phyloP scores from a whole-genome alignment of 1,140 invertebrate species.

The Ceratosolen fusciceps region DNA sequence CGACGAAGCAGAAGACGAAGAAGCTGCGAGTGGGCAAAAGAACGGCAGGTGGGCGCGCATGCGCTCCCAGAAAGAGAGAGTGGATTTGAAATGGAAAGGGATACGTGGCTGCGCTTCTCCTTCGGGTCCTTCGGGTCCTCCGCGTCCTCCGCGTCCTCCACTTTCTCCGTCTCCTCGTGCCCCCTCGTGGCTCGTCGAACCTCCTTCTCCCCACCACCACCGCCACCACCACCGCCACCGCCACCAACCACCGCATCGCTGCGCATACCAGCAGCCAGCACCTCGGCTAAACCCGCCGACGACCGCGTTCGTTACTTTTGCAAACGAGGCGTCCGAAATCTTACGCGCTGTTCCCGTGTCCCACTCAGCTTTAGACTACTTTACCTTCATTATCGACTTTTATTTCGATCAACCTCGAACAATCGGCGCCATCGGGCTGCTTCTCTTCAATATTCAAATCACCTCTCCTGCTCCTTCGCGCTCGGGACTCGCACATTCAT shows the following conservation, averaged over 20 bases:
- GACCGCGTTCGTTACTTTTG: conserved; percentile 17
- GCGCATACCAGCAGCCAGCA: conserved; percentile 9
- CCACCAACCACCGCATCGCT: no score
- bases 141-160: background rate
- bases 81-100: conserved; percentile 46
- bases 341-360: background rate
- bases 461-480: background rate
- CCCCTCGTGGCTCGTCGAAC: no score
- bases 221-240: background rate
- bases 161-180: no score
- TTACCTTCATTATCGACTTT: background rate
- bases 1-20: background rate
- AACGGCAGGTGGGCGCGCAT: conserved; percentile 16
- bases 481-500: no score
- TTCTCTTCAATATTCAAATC: background rate
- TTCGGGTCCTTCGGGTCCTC: background rate
- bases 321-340: conserved; percentile 27
- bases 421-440: background rate
- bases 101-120: background rate
- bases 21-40: background rate
- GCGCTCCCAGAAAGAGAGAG: conserved; percentile 28
- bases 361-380: background rate
- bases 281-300: conserved; percentile 11
- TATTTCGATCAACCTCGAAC: background rate
- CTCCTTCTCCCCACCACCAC: no score